A percentile compares a stretch with the other conserved stretches of the same genome.
Conservation (phyloP, 1,140 invertebrate species). For the Drosophila yakuba region DNA sequence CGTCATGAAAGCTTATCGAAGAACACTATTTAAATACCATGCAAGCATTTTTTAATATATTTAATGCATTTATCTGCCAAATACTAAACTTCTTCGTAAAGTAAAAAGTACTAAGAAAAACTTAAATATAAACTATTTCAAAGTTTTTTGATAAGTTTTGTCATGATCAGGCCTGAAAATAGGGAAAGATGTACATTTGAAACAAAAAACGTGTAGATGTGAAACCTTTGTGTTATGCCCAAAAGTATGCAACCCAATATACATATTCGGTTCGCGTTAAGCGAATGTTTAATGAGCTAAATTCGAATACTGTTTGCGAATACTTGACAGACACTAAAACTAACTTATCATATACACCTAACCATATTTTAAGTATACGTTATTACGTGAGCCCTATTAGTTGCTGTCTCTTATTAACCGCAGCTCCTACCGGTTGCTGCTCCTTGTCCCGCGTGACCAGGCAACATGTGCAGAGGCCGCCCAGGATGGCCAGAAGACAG, state of each 20-base stretch:
- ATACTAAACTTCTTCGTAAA: no score
- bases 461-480: constrained; percentile 72
- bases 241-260: constrained; percentile 27
- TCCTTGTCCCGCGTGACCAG: constrained; percentile 38
- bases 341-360: neutral
- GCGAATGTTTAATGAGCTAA: constrained; percentile 14
- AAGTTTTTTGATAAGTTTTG: no score
- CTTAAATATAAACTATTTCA: no score
- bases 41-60: no score
- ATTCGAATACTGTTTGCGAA: constrained; percentile 42
- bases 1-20: neutral
- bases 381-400: constrained; percentile 25
- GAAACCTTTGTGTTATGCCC: constrained; percentile 9
- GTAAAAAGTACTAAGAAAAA: no score
- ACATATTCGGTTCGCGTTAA: neutral
- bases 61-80: no score
- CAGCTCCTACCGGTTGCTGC: neutral
- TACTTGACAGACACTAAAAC: constrained; percentile 40
- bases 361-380: neutral
- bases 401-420: neutral
- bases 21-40: no score
- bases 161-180: no score
- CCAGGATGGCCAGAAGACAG: constrained; percentile 68
- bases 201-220: neutral
- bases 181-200: no score